Evolutionary conservation across 1,140 invertebrate species (phyloP), one percentile per base, ranked within the genome.

Genomic region (Ceratina japonica): DNA sequence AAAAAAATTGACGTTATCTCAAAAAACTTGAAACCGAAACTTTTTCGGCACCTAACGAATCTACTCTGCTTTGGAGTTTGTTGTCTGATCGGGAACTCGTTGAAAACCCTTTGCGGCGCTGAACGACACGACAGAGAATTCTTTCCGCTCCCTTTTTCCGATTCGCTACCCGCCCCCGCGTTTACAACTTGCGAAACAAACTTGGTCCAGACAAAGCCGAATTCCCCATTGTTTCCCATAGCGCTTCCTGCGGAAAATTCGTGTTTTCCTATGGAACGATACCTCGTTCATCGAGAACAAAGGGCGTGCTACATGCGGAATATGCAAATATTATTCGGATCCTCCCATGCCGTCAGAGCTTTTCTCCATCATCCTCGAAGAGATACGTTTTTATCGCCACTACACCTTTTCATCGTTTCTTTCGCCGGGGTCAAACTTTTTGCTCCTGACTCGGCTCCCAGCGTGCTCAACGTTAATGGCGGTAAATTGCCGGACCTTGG

Each of bases 201-300:
- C 65, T 83, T 84, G 71, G 15, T 44, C 56, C 56, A 64, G 81
- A 83, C 81, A 79, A 79, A 78, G 59, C 63, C 75, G 61, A 83
- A 65, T 76, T 82, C 73, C 77, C 70, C 70, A 79, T 83, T 80
- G 82, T 84, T 84, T 82, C 78, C 64, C 56, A 64, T 51, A 54
- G 64, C 78, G 58, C 8, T 24, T 71, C 37, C 56, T 61, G 13
- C 49, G 22, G 71, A 52, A 73, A 73, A 73, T 73, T 73, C 59
- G 18, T 52, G 44, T 63, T 63, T 52, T 27, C 59, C 59, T 63
- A 4, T 22, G 8, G 15, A 72, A 52, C 71, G 52, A 54, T 24
- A 49, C 15, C 37, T 8, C 37, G 37, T 44, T 10, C 5, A 44
- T 44, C 37, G 37, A 44, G 37, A 44, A 10, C 37, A 10, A 44